Percentiles rank a stretch among this genome's conserved stretches.
These are phyloP conservation scores for Ophioderma brevispina DNA, from an alignment of 35 echinoderm and acorn worm species.

Conservation along the genomic window DNA sequence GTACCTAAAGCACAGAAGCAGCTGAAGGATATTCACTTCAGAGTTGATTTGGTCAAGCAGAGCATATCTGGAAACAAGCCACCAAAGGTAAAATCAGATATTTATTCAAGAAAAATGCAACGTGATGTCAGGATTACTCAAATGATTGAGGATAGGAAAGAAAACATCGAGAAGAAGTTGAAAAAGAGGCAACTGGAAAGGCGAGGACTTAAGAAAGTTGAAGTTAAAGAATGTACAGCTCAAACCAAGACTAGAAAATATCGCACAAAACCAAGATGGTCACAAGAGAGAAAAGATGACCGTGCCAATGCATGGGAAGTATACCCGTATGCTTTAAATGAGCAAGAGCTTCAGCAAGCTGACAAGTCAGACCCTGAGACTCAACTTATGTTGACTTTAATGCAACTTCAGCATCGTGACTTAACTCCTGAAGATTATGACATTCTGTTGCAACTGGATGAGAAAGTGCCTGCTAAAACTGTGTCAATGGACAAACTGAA, in stretches of 20 bases:
- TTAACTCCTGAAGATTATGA: slow-evolving; percentile 93
- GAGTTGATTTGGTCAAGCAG: background rate
- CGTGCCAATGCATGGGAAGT: background rate
- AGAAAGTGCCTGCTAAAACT: slow-evolving; percentile 75
- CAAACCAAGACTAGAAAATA: background rate
- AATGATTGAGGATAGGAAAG: background rate
- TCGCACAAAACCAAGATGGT: background rate
- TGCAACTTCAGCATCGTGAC: slow-evolving; percentile 76
- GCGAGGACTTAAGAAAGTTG: background rate
- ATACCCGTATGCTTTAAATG: background rate
- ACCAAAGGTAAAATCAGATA: background rate
- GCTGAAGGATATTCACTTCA: slow-evolving; percentile 19
- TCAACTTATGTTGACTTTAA: slow-evolving; percentile 38
- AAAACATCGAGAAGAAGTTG: slow-evolving; percentile 41
- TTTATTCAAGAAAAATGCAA: background rate
- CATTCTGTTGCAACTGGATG: slow-evolving; percentile 67
- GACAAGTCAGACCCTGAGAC: slow-evolving; percentile 17
- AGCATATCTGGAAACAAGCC: background rate
- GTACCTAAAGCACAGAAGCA: background rate
- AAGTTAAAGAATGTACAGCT: background rate
- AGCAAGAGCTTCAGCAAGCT: slow-evolving; percentile 44
- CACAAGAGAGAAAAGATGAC: background rate
- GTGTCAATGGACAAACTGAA: slow-evolving; percentile 17
- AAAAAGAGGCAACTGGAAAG: background rate
- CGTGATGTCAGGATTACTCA: background rate